Base-by-base conservation (phyloP, 2,888 invertebrate genomes). In the Miltochrista miniata region DNA sequence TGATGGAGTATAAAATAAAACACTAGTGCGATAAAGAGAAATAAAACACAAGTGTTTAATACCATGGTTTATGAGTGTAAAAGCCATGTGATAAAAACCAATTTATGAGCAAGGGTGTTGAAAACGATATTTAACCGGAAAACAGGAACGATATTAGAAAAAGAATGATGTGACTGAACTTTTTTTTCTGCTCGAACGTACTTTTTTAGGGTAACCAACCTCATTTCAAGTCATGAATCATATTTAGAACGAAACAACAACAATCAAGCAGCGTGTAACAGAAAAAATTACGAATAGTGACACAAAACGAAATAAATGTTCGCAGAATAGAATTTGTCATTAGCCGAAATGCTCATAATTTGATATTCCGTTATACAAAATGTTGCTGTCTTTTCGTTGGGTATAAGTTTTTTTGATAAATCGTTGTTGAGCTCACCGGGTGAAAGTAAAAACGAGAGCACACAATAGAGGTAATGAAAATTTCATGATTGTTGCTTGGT, bases 291-390 rank as follows among this genome's bases (percentile, higher is more conserved):
- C 48, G 51, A 63, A 61, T 46, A 41, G 54, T 56, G 68, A 55
- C 68, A 57, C 58, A 65, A 63, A 61, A 63, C 56, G 36, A 61
- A 37, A 65, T 65, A 59, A 67, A 63, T 51, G 56, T 38, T 58
- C 48, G 44, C 56, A 59, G 63, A 52, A 63, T 64, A 45, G 59
- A 56, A 55, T 50, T 44, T 61, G 70, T 69, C 74, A 74, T 77
- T 72, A 74, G 54, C 48, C 50, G 63, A 61, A 71, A 72, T 58
- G 63, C 42, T 60, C 59, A 66, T 70, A 68, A 74, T 72, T 68
- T 55, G 44, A 58, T 60, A 59, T 73, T 52, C 77, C 73, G 77
- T 77, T 77, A 77, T 51, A 59, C 64, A 68, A 74, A 69, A 61
- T 68, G 68, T 70, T 61, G 56, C 61, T 59, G 64, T 52, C 58